A percentile compares a stretch with the other conserved stretches of the same genome.
Evolutionary conservation across 30 jellyfish, hydroid and myxozoan genomes (phyloP).

Genomic region (Catostylus mosaicus): DNA sequence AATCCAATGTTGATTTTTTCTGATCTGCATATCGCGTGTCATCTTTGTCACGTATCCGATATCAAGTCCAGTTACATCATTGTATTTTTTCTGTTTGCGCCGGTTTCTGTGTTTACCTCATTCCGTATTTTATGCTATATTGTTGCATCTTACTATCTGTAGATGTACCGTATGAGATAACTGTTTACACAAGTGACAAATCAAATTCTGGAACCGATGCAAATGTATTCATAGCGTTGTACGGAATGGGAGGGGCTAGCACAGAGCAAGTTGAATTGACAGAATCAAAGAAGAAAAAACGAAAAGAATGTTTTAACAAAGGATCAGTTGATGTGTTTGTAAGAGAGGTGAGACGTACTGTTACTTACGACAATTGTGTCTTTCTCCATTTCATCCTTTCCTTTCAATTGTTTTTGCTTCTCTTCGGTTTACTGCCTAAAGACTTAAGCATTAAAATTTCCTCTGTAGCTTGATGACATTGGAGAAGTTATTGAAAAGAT

Average conservation of each 20-base stretch:
- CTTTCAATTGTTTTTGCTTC: not conserved
- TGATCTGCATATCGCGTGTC: no score
- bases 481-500: conserved; percentile 94
- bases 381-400: not conserved
- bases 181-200: conserved; percentile 86
- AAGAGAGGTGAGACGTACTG: conserved; percentile 74
- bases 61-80: no score
- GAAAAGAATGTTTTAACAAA: conserved; percentile 93
- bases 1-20: no score
- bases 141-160: not conserved
- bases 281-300: conserved; percentile 88
- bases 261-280: conserved; percentile 88
- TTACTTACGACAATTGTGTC: not conserved
- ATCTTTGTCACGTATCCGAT: no score
- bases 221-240: conserved; percentile 79
- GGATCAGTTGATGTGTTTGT: conserved; percentile 94
- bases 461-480: conserved; percentile 84
- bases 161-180: conserved; percentile 86
- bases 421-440: no score
- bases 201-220: conserved; percentile 98
- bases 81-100: no score
- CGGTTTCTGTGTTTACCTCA: no score
- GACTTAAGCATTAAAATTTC: no score
- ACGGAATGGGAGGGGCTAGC: conserved; percentile 89
- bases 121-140: no score